Conservation (phyloP, 2,113 vertebrate genomes). For the Canis aureus region DNA sequence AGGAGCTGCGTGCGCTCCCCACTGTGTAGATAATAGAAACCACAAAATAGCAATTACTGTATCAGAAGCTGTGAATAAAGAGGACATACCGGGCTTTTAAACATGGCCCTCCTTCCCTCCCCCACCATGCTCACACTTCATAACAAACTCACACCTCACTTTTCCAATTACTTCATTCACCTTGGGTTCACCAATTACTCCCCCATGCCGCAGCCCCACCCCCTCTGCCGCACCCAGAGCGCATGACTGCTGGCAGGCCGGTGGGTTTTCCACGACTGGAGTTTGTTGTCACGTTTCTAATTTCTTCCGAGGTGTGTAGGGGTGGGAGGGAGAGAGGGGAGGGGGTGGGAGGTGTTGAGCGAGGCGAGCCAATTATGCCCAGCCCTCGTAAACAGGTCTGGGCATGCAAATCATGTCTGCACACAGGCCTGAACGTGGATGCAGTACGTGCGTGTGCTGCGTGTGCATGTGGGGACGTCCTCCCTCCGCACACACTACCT, state of each 20-base stretch:
- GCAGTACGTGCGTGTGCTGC: rapidly evolving
- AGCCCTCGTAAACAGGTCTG: conserved; percentile 16
- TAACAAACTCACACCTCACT: conserved; percentile 89
- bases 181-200: conserved; percentile 79
- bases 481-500: rapidly evolving
- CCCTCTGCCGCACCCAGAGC: neutral
- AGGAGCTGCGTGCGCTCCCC: conserved; percentile 61
- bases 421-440: neutral
- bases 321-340: neutral
- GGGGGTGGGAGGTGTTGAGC: neutral
- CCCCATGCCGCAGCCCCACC: neutral
- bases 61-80: conserved; percentile 88
- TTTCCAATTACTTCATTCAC: conserved; percentile 90
- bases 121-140: conserved; percentile 72
- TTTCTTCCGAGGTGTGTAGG: conserved; percentile 32
- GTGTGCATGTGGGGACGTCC: rapidly evolving
- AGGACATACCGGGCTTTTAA: conserved; percentile 84
- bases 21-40: conserved; percentile 89
- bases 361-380: conserved; percentile 26
- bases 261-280: conserved; percentile 54
- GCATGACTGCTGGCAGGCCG: neutral
- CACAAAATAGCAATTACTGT: conserved; percentile 91
- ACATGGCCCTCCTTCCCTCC: conserved; percentile 76
- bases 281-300: conserved; percentile 64
- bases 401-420: conserved; percentile 51